Conservation (phyloP, 2,888 invertebrate species). For the Pammene fasciana region DNA sequence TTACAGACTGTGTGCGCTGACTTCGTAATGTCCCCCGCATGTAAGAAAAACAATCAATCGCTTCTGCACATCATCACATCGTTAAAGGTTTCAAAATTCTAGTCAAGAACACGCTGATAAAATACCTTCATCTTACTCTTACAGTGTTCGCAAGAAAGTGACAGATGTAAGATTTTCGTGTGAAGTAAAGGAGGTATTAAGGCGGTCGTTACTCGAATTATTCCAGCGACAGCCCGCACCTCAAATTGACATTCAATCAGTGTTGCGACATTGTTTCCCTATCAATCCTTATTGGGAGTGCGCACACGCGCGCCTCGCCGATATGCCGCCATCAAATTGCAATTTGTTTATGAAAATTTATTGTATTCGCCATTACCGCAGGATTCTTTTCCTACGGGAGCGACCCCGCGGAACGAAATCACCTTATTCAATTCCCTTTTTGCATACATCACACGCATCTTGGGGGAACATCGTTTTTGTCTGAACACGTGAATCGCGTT, state of each 20-base stretch:
- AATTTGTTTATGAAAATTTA: slow-evolving; percentile 84
- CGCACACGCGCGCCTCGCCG: slow-evolving; percentile 71
- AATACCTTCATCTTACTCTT: slow-evolving; percentile 14
- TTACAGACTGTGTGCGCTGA: slow-evolving; percentile 20
- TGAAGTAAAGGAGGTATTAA: slow-evolving; percentile 30
- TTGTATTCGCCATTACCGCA: slow-evolving; percentile 82
- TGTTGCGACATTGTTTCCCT: slow-evolving; percentile 81
- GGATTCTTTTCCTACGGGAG: slow-evolving; percentile 80
- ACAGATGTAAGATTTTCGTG: slow-evolving; percentile 17
- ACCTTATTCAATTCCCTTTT: slow-evolving; percentile 84
- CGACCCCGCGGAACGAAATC: slow-evolving; percentile 80
- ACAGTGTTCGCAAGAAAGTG: slow-evolving; percentile 11
- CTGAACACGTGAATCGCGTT: slow-evolving; percentile 82
- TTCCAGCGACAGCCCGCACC: slow-evolving; percentile 57
- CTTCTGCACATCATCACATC: slow-evolving; percentile 59
- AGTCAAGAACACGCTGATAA: slow-evolving; percentile 21
- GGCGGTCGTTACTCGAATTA: slow-evolving; percentile 62
- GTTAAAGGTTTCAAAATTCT: slow-evolving; percentile 60
- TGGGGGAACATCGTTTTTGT: slow-evolving; percentile 76
- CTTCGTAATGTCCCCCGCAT: slow-evolving; percentile 11
- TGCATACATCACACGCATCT: slow-evolving; percentile 81
- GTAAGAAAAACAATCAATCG: slow-evolving; percentile 38
- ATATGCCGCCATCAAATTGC: slow-evolving; percentile 80
- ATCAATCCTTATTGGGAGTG: slow-evolving; percentile 81
- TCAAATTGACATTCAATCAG: slow-evolving; percentile 83